Percentiles rank a stretch among this genome's conserved stretches.
Conservation (phyloP, 2,113 vertebrate genomes). For the Heterochromis multidens region DNA sequence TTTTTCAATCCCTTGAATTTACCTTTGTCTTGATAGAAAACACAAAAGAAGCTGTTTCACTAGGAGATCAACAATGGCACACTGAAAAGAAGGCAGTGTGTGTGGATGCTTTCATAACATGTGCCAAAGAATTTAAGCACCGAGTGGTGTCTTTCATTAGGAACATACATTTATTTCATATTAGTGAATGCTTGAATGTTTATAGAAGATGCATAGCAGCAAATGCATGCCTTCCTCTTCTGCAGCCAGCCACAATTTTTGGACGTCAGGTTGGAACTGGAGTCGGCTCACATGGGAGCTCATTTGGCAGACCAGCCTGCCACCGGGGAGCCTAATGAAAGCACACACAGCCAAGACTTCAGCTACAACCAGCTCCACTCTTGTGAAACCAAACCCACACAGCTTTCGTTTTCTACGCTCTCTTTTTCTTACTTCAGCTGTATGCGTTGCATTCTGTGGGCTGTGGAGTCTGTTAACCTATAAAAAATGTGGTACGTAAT, state of each 20-base stretch:
- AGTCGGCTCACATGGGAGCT: constrained; percentile 63
- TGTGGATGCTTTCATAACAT: not conserved
- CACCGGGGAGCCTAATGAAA: constrained; percentile 68
- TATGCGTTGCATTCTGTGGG: not conserved
- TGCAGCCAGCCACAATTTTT: constrained; percentile 48
- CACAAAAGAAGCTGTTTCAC: constrained; percentile 2
- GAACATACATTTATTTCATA: constrained; percentile 1
- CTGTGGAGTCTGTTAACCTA: constrained; percentile 1
- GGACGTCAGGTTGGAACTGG: constrained; percentile 36
- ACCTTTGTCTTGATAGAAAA: constrained; percentile 12
- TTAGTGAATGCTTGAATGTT: not conserved
- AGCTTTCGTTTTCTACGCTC: not conserved
- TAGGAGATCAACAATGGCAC: not conserved
- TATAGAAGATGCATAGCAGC: constrained; percentile 19
- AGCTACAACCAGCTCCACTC: constrained; percentile 29
- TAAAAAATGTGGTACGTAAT: not conserved
- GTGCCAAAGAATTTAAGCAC: not conserved
- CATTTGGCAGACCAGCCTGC: constrained; percentile 62
- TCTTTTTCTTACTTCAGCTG: not conserved
- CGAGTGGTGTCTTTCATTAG: not conserved
- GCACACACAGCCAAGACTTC: constrained; percentile 47
- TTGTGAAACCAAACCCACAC: constrained; percentile 21
- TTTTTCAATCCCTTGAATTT: not conserved
- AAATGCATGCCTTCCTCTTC: constrained; percentile 19
- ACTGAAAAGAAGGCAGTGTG: not conserved